Evolutionary conservation across 2,113 vertebrate genomes (phyloP).

Genomic region (Falco punctatus): DNA sequence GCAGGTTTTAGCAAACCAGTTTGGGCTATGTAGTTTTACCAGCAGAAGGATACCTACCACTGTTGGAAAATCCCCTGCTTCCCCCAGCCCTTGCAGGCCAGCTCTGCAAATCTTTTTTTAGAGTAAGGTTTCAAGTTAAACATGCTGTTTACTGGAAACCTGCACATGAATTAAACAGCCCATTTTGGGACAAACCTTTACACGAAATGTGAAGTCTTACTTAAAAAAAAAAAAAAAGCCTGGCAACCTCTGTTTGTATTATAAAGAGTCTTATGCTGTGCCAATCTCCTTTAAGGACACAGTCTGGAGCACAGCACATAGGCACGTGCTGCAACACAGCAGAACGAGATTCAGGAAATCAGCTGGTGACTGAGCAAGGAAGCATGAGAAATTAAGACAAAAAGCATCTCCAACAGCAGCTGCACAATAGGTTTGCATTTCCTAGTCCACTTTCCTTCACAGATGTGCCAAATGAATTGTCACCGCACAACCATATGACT

Average conservation of each 20-base stretch:
- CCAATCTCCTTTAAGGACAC: neutral
- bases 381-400: neutral
- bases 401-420: neutral
- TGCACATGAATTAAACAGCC: fast-evolving
- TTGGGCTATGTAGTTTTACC: neutral
- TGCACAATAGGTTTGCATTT: neutral
- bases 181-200: neutral
- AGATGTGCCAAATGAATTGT: neutral
- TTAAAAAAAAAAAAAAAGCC: neutral
- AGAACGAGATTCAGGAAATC: neutral
- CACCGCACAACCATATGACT: neutral
- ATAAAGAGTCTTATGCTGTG: neutral
- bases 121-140: neutral
- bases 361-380: neutral
- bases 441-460: neutral
- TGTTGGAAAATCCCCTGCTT: neutral
- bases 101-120: neutral
- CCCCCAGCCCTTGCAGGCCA: neutral
- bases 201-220: neutral
- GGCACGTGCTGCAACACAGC: neutral
- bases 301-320: fast-evolving
- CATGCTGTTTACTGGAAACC: neutral
- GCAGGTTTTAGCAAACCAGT: neutral
- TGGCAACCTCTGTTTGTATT: neutral
- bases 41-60: neutral